These are phyloP conservation scores for Indicator maculatus DNA, from an alignment of 2,113 vertebrate genomes.

Conservation along the genomic window DNA sequence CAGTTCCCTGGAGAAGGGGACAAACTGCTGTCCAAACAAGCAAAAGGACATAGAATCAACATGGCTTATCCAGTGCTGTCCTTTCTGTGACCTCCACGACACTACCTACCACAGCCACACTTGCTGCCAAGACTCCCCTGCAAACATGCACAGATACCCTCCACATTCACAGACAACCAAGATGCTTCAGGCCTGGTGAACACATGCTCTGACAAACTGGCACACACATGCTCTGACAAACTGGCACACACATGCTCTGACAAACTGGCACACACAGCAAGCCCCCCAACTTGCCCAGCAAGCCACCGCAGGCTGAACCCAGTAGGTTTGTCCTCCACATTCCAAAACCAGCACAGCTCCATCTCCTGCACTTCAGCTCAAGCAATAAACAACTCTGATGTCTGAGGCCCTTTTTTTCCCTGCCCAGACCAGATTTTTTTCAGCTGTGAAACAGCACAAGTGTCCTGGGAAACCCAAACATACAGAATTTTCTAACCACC, in stretches of 20 bases:
- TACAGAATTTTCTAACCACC: not conserved
- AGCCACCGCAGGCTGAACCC: not conserved
- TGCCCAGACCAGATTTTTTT: slow-evolving; percentile 16
- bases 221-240: fast-evolving
- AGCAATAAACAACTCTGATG: not conserved
- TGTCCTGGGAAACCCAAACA: slow-evolving; percentile 18
- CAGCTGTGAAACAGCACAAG: not conserved
- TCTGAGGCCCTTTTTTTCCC: not conserved
- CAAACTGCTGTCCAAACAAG: not conserved
- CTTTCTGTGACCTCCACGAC: not conserved
- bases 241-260: fast-evolving
- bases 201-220: fast-evolving
- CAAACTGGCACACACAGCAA: not conserved
- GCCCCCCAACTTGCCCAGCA: not conserved
- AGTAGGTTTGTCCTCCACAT: fast-evolving
- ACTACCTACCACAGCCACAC: fast-evolving
- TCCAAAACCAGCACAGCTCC: not conserved
- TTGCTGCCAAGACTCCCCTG: not conserved
- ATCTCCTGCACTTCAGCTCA: not conserved
- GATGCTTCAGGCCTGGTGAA: not conserved
- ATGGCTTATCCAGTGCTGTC: not conserved
- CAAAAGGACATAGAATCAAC: not conserved
- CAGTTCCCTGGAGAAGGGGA: not conserved
- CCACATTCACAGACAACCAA: not conserved
- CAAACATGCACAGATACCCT: not conserved